Evolutionary conservation across 2,797 vertebrate genomes (phyloP).

Genomic region (Phoeniculus purpureus): DNA sequence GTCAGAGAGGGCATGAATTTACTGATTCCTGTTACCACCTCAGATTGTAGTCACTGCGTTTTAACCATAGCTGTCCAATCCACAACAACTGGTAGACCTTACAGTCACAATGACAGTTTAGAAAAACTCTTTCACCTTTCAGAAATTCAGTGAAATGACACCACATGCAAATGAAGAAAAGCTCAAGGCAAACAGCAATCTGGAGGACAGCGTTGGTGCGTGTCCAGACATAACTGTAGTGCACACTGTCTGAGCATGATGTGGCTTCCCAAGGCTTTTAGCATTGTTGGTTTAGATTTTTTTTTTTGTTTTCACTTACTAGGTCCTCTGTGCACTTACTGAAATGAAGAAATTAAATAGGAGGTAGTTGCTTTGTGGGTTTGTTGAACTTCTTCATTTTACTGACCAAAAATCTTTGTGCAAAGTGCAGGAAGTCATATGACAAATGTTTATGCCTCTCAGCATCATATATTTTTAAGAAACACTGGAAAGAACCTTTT

Average conservation of each 20-base stretch:
- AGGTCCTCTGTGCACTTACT: background rate
- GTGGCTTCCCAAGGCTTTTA: background rate
- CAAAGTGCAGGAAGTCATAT: constrained; percentile 46
- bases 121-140: background rate
- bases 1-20: background rate
- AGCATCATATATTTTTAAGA: constrained; percentile 43
- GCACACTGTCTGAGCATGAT: fast-evolving
- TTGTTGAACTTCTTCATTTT: constrained; percentile 61
- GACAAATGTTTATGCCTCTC: constrained; percentile 44
- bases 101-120: background rate
- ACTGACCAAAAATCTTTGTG: constrained; percentile 31
- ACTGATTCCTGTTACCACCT: background rate
- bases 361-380: background rate
- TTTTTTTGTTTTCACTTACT: background rate
- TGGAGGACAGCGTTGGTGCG: background rate
- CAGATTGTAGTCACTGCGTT: background rate
- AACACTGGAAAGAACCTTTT: constrained; percentile 58
- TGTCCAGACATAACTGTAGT: background rate
- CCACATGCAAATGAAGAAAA: background rate
- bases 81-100: background rate
- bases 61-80: background rate
- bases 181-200: background rate
- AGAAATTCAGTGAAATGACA: background rate
- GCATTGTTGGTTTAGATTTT: background rate
- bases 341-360: constrained; percentile 43